Base-by-base conservation (phyloP, 2,113 vertebrate species). In the Emberiza fucata region DNA sequence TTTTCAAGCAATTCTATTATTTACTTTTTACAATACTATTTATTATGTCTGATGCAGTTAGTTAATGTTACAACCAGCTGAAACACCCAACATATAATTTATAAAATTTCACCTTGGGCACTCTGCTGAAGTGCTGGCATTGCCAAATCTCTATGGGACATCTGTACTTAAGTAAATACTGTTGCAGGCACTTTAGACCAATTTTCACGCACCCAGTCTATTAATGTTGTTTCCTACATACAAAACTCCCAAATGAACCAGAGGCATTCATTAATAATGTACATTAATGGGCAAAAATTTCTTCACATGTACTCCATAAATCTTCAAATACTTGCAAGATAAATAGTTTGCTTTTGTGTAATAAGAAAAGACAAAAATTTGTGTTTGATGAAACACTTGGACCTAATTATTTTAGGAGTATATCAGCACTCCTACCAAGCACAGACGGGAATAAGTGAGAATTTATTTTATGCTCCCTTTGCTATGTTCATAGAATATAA, bases 391-490 rank as follows among this genome's bases (percentile, higher is more conserved):
- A 81, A 86, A 71, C 50, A 45, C 24, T 77, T 22, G 48, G 44
- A 75, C 5, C 8, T 37, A 14, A 28, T 71, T 86, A 35, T 11
- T 2, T 72, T 59, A 31, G 27, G 10, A 60, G 6, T 27, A 13
- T 33, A 92, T 37, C 39, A 48, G 17, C 3, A 9, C 22, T 56
- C 16, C 8, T 60, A 92, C 69, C 21, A 61, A 63, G 50, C 27
- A 59, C 16, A 66, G 50, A 70, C 5, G 5, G 60, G 31, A 88
- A 37, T 50, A 82, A 56, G 33, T 28, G 71, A 8, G 35, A 59
- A 75, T 81, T 83, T 86, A 47, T 90, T 78, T 93, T 66, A 77
- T 47, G 60, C 8, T 86, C 28, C 24, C 48, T 81, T 92, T 83
- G 23, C 40, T 83, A 63, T 5, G 3, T 59, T 71, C 48, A 44